These are phyloP conservation scores for Sarotherodon lohbergeri DNA, from an alignment of 2,113 vertebrate genomes.

Conservation along the genomic window DNA sequence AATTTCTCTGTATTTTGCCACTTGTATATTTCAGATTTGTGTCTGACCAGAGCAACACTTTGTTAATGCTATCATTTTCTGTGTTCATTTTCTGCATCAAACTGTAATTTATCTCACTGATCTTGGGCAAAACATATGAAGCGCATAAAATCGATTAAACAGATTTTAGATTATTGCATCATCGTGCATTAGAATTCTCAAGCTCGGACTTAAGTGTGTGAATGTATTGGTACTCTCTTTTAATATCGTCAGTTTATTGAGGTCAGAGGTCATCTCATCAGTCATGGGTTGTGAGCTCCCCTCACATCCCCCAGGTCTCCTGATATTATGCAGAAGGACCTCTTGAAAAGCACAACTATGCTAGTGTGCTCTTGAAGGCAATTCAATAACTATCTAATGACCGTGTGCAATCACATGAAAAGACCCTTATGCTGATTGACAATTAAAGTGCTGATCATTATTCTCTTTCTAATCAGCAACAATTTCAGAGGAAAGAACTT, in stretches of 20 bases:
- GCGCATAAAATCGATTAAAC: background rate
- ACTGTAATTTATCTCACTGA: background rate
- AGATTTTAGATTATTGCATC: background rate
- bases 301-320: background rate
- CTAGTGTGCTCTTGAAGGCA: background rate
- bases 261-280: constrained; percentile 43
- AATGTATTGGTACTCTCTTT: background rate
- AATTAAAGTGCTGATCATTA: background rate
- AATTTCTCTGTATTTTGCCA: background rate
- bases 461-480: constrained; percentile 18
- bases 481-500: background rate
- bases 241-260: background rate
- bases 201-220: background rate
- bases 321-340: background rate
- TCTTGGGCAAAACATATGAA: background rate
- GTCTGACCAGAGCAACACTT: background rate
- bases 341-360: background rate
- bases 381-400: constrained; percentile 5
- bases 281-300: background rate
- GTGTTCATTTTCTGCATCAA: background rate
- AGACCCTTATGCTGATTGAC: constrained; percentile 18
- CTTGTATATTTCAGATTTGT: background rate
- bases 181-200: background rate
- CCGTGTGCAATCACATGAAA: constrained; percentile 33
- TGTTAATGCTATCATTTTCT: background rate